Evolutionary conservation across 2,797 vertebrate species (phyloP).

Genomic region (Melanotaenia trifasciata): DNA sequence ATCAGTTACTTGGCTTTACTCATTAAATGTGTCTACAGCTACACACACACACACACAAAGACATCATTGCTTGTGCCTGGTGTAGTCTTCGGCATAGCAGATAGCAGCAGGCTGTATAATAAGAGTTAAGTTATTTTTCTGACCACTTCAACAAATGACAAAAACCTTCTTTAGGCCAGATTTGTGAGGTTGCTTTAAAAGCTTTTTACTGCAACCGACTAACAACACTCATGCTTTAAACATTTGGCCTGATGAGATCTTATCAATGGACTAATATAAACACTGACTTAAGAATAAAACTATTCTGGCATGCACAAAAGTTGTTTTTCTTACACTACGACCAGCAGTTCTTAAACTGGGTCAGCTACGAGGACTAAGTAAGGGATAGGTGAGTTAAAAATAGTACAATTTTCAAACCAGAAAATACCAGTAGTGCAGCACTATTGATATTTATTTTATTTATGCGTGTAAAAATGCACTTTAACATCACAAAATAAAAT

Average conservation of each 20-base stretch:
- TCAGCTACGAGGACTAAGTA: too few species aligned
- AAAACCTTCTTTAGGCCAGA: neutral
- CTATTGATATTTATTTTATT: neutral
- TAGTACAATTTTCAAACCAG: too few species aligned
- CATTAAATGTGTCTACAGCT: neutral
- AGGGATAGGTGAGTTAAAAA: too few species aligned
- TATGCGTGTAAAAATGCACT: neutral
- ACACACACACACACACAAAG: neutral
- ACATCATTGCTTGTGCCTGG: too few species aligned
- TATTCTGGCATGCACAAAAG: neutral
- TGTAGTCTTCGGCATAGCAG: too few species aligned
- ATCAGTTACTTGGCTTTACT: too few species aligned
- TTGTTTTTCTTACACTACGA: neutral
- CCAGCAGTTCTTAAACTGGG: neutral
- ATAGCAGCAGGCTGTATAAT: too few species aligned
- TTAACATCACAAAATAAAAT: neutral
- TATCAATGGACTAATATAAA: neutral
- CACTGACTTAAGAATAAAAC: neutral
- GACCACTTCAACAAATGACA: neutral
- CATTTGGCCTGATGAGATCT: neutral
- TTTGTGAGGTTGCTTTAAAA: neutral
- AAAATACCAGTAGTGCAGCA: neutral
- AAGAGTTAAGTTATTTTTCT: neutral
- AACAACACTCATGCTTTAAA: neutral
- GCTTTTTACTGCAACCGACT: neutral